Conservation (phyloP, 2,888 invertebrate genomes). For the Clepsis dumicolana region DNA sequence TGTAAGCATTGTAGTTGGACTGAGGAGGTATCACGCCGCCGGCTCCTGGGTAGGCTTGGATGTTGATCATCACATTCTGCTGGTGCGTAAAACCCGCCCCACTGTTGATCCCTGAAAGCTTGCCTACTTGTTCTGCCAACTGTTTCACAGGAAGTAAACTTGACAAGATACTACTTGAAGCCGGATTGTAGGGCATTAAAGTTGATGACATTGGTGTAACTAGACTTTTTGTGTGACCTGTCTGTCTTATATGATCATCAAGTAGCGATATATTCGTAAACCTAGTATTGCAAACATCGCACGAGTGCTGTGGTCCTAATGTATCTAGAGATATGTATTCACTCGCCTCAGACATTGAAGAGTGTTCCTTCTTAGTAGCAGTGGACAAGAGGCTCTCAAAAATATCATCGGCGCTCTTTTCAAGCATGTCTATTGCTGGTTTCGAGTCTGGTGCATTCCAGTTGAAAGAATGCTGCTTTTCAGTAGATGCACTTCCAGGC, state of each 20-base stretch:
- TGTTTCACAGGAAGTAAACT: slow-evolving; percentile 79
- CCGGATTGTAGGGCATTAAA: slow-evolving; percentile 72
- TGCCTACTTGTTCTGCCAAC: slow-evolving; percentile 81
- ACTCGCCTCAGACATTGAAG: slow-evolving; percentile 74
- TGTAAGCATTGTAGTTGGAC: slow-evolving; percentile 71
- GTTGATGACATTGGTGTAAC: slow-evolving; percentile 64
- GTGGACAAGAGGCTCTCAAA: slow-evolving; percentile 78
- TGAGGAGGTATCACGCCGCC: slow-evolving; percentile 81
- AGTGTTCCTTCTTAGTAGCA: slow-evolving; percentile 72
- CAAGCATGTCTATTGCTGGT: slow-evolving; percentile 74
- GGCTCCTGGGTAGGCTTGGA: slow-evolving; percentile 87
- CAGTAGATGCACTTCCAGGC: slow-evolving; percentile 62
- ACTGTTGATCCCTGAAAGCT: slow-evolving; percentile 67
- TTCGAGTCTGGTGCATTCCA: slow-evolving; percentile 82
- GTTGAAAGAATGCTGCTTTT: slow-evolving; percentile 80
- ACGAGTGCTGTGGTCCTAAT: slow-evolving; percentile 86
- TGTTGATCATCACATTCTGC: slow-evolving; percentile 88
- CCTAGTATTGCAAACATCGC: slow-evolving; percentile 87
- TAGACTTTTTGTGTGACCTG: slow-evolving; percentile 84
- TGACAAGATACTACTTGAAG: slow-evolving; percentile 70
- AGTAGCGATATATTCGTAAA: slow-evolving; percentile 84
- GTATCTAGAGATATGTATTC: slow-evolving; percentile 89
- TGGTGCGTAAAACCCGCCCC: slow-evolving; percentile 84
- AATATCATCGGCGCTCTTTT: slow-evolving; percentile 81
- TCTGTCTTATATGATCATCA: slow-evolving; percentile 83